phyloP scores from a whole-genome alignment of 2,888 invertebrate genomes.

The Latrodectus elegans region DNA sequence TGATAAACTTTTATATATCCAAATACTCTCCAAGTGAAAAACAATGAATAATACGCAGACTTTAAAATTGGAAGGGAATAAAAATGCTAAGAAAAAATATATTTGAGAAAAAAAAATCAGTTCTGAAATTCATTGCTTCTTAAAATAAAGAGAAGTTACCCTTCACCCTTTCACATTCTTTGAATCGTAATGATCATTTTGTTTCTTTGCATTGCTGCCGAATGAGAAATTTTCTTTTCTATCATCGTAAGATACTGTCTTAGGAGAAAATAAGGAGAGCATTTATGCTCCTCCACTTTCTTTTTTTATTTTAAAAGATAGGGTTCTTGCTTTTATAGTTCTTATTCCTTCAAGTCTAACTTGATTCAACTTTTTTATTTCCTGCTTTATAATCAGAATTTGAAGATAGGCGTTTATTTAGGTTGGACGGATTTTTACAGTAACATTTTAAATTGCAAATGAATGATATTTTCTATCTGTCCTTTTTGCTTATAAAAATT shows the following conservation, averaged over 20 bases:
- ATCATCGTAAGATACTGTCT: constrained; percentile 22
- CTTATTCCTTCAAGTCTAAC: not conserved
- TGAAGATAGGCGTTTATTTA: constrained; percentile 35
- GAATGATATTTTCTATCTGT: constrained; percentile 38
- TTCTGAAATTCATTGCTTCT: constrained; percentile 53
- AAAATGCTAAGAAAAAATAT: not conserved
- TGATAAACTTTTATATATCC: constrained; percentile 34
- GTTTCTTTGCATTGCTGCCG: constrained; percentile 44
- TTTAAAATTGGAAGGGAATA: constrained; percentile 24
- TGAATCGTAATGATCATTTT: constrained; percentile 65
- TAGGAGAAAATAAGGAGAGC: constrained; percentile 37
- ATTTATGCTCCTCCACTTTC: constrained; percentile 38
- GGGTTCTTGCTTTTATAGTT: constrained; percentile 18
- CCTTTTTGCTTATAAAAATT: not conserved
- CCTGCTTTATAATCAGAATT: constrained; percentile 38
- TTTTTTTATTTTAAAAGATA: not conserved
- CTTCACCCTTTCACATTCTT: constrained; percentile 31
- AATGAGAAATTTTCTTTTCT: constrained; percentile 45
- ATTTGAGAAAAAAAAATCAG: constrained; percentile 26
- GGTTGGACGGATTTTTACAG: constrained; percentile 11
- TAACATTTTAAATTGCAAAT: constrained; percentile 51
- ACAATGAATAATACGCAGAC: constrained; percentile 58
- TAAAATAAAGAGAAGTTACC: constrained; percentile 11
- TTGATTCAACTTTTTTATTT: constrained; percentile 21
- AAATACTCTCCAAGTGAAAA: constrained; percentile 27